phyloP scores from a whole-genome alignment of 1,140 invertebrate genomes.

The Brachionus angularis region DNA sequence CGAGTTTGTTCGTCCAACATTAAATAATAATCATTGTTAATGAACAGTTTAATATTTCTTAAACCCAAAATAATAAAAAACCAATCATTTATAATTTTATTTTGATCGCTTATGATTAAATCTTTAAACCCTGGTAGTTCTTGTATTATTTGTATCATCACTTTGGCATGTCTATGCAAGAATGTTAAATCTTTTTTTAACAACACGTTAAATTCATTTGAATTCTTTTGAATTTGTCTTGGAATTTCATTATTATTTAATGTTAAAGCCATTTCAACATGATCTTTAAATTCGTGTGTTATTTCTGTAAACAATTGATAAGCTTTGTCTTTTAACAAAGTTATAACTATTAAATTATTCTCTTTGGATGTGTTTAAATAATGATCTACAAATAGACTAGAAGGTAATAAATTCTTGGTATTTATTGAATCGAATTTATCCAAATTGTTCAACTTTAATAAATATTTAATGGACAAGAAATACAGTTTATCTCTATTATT shows the following conservation, averaged over 20 bases:
- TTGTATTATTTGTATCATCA: not conserved
- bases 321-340: conserved; percentile 9
- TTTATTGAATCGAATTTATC: not conserved
- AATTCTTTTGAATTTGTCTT: not conserved
- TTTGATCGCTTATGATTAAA: not conserved
- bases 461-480: not conserved
- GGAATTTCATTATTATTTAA: not conserved
- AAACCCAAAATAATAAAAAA: not conserved
- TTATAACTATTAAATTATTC: not conserved
- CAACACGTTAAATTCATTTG: not conserved
- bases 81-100: not conserved
- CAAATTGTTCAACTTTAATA: not conserved
- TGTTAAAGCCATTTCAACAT: not conserved
- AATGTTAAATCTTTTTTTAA: not conserved
- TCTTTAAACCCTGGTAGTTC: conserved; percentile 10
- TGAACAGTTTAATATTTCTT: not conserved
- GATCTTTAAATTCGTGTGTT: not conserved
- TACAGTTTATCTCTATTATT: not conserved
- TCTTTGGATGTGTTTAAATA: not conserved
- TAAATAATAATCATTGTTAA: conserved; percentile 24
- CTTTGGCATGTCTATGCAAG: not conserved
- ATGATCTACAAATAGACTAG: not conserved
- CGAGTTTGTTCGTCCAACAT: not conserved
- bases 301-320: conserved; percentile 5
- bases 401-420: too few relatives aligned